phyloP scores from a whole-genome alignment of 2,797 vertebrate genomes.

The Syngnathus acus region DNA sequence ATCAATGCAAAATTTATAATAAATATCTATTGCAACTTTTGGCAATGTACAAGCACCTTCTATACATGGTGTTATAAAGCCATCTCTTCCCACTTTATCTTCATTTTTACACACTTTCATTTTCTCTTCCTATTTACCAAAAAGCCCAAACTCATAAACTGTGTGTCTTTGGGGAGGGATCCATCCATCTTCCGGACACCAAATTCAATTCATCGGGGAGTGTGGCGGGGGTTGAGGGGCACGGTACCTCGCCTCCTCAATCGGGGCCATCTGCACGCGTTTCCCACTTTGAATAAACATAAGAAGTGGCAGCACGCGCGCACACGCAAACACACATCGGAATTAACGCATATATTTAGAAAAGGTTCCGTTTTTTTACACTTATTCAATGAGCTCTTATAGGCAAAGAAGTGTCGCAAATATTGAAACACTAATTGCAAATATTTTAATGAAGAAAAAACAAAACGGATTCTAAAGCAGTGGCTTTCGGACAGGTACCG shows the following conservation, averaged over 20 bases:
- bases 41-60: neutral
- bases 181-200: constrained; percentile 69
- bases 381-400: no score
- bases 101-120: constrained; percentile 61
- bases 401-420: no score
- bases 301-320: constrained; percentile 44
- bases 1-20: neutral
- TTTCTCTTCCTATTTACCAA: constrained; percentile 59
- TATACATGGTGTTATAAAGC: constrained; percentile 51
- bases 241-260: constrained; percentile 46
- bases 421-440: no score
- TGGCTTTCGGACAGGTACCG: no score
- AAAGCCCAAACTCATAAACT: constrained; percentile 62
- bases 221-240: constrained; percentile 3
- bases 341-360: neutral
- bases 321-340: constrained; percentile 3
- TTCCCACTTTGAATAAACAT: constrained; percentile 46
- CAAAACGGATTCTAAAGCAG: no score
- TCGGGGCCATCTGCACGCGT: constrained; percentile 63
- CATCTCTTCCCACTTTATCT: constrained; percentile 60
- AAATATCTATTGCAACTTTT: neutral
- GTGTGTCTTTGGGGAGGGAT: constrained; percentile 60
- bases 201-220: constrained; percentile 64
- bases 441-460: no score
- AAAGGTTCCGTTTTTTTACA: neutral